Conservation (phyloP, 2,888 invertebrate species). For the Diplazon laetatorius region DNA sequence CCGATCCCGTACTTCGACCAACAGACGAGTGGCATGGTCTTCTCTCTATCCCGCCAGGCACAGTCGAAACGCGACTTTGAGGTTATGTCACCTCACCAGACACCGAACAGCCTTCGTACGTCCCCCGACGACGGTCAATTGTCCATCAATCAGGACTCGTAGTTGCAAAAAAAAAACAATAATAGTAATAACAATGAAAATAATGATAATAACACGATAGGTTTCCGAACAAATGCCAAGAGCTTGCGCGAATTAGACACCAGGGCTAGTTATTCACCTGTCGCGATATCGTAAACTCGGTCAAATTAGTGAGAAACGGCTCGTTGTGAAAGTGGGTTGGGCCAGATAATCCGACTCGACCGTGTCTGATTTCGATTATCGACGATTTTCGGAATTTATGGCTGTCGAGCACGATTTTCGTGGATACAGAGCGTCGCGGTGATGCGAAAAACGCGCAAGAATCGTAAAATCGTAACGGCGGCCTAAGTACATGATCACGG, state of each 20-base stretch:
- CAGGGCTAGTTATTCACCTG: slow-evolving; percentile 29
- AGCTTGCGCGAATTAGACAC: slow-evolving; percentile 6
- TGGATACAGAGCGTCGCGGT: too few species aligned
- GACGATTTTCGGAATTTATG: too few species aligned
- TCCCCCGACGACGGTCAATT: too few species aligned
- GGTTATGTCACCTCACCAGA: slow-evolving; percentile 71
- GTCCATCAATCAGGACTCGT: too few species aligned
- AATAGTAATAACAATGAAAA: background rate
- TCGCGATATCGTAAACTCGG: slow-evolving; percentile 28
- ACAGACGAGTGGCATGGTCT: background rate
- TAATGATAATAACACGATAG: background rate
- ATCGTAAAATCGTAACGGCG: slow-evolving; percentile 18
- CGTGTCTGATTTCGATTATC: too few species aligned
- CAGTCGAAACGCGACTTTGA: slow-evolving; percentile 57
- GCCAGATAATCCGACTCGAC: slow-evolving; percentile 23
- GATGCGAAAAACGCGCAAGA: background rate
- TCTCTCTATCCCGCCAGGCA: slow-evolving; percentile 10
- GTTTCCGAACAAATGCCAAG: background rate
- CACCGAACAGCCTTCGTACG: background rate
- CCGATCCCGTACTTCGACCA: background rate
- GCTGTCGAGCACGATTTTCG: too few species aligned
- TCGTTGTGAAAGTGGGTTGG: slow-evolving; percentile 58
- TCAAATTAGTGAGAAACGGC: background rate
- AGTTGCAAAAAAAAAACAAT: too few species aligned
- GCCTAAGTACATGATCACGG: slow-evolving; percentile 13